These are phyloP conservation scores for Eurystomus glaucurus DNA, from an alignment of 2,797 vertebrate genomes.

Conservation along the genomic window DNA sequence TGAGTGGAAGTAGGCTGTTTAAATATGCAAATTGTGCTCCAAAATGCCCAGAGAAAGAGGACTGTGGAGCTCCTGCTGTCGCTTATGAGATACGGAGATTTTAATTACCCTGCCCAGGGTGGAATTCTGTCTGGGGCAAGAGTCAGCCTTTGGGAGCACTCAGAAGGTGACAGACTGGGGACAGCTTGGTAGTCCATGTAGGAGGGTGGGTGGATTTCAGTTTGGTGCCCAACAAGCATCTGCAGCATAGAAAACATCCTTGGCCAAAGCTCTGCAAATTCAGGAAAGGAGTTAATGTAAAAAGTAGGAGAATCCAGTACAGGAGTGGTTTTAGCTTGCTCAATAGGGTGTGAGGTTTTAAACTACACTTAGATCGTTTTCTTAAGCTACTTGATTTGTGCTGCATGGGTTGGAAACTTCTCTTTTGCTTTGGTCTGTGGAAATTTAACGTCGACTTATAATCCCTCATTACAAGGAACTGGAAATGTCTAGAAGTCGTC, in stretches of 20 bases:
- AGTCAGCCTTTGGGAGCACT: neutral
- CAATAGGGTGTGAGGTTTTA: neutral
- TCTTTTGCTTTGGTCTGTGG: neutral
- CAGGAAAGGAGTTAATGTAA: neutral
- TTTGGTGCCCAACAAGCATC: neutral
- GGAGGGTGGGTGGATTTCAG: neutral
- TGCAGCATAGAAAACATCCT: neutral
- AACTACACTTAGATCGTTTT: neutral
- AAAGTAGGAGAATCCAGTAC: neutral
- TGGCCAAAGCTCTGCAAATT: neutral
- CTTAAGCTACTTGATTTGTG: neutral
- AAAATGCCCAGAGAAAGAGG: neutral
- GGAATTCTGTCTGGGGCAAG: neutral
- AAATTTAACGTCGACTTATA: neutral
- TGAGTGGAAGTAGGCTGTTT: neutral
- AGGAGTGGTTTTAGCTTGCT: neutral
- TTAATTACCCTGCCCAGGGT: neutral
- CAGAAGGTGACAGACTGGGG: neutral
- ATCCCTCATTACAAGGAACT: neutral
- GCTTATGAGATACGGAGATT: fast-evolving
- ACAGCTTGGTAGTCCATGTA: neutral
- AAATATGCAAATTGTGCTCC: constrained; percentile 25
- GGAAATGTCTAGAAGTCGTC: neutral
- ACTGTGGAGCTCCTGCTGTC: neutral
- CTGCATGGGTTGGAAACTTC: neutral